Base-by-base conservation (phyloP, 2,797 vertebrate genomes). In the Allobates femoralis region DNA sequence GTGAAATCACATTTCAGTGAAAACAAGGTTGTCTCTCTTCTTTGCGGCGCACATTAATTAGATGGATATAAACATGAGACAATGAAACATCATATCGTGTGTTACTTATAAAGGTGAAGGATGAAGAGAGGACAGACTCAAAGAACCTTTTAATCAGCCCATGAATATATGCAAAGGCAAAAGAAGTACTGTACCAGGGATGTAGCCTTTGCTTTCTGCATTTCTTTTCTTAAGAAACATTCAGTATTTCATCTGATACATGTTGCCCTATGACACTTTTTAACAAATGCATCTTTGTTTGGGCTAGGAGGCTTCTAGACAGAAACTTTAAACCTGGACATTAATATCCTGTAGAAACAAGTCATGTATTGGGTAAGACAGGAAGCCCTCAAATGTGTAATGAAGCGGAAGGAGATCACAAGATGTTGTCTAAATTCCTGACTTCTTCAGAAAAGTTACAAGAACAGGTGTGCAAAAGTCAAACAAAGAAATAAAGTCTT, bases 371-470 rank as follows among this genome's bases (percentile, higher is more conserved):
- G 91, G 79, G 88, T 89, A 90, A 90, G 89, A 89, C 90, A 91
- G 92, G 93, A 94, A 94, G 93, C 94, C 93, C 93, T 94, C 93
- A 94, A 91, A 92, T 91, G 91, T 92, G 93, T 94, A 94, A 90
- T 91, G 88, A 92, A 93, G 91, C 93, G 78, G 81, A 84, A 92
- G 92, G 94, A 93, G 94, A 95, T 95, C 94, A 96, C 94, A 93
- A 91, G 91, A 92, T 93, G 87, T 34, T 66, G 34, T 71, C 81
- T 89, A 88, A 83, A 89, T 73, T 88, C 69, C 51, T 85, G 55
- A 64, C 50, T 62, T 67, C 18, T 5, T 81, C 21, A 89, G 80
- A 67, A 86, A 53, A 71, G 51, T 56, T 81, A 66, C 73, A 87
- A 67, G 26, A 78, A 78, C 85, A 87, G 80, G 85, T 87, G 85